A percentile compares a stretch with the other conserved stretches of the same genome.
Evolutionary conservation across 2,113 vertebrate species (phyloP).

Genomic region (Brachyistius frenatus): DNA sequence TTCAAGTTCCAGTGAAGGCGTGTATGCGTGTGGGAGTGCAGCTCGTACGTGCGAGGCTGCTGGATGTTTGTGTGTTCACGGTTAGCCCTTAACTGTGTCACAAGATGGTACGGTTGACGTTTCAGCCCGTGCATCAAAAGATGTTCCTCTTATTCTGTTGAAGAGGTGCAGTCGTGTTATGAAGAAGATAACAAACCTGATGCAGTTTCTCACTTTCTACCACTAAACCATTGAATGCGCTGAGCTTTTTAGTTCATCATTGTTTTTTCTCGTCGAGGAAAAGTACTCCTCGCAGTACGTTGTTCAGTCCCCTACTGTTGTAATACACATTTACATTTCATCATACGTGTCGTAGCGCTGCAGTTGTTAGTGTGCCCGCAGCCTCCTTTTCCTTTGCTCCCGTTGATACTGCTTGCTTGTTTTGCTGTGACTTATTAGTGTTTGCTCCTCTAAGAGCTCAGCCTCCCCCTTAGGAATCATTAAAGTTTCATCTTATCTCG

Average conservation of each 20-base stretch:
- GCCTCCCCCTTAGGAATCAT: conserved; percentile 45
- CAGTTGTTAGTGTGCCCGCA: neutral
- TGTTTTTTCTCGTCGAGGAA: neutral
- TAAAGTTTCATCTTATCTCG: conserved; percentile 55
- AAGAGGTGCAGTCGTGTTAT: no score
- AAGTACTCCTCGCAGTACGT: neutral
- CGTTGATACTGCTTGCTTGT: conserved; percentile 42
- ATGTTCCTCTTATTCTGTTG: no score
- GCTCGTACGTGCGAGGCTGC: neutral
- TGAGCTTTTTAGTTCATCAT: no score
- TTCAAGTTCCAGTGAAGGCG: conserved; percentile 10
- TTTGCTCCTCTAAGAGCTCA: conserved; percentile 59
- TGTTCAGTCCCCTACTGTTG: conserved; percentile 4
- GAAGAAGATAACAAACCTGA: neutral
- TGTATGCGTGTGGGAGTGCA: conserved; percentile 19
- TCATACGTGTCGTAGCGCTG: neutral
- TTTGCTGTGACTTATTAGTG: conserved; percentile 50
- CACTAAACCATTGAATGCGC: no score
- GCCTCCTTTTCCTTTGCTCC: conserved; percentile 2
- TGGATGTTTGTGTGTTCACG: neutral
- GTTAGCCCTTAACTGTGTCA: conserved; percentile 14
- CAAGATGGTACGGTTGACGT: neutral
- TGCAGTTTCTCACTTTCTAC: neutral
- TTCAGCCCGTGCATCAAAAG: neutral
- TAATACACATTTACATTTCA: conserved; percentile 5